Evolutionary conservation across 2,113 vertebrate species (phyloP).

Genomic region (Miniopterus natalensis): DNA sequence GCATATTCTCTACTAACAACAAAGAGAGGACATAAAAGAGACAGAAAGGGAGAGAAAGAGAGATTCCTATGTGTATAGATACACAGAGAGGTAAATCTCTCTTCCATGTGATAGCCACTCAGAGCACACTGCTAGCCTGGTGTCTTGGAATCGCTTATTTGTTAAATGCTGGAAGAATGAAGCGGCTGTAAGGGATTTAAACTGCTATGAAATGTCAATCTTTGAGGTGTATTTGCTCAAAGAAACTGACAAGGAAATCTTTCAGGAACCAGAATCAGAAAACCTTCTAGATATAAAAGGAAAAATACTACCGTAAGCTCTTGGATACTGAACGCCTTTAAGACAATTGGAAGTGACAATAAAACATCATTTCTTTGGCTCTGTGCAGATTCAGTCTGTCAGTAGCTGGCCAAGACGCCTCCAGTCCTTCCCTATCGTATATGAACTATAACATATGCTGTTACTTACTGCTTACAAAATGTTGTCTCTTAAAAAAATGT

Average conservation of each 20-base stretch:
- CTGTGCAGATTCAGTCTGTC: neutral
- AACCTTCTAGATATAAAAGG: conserved; percentile 29
- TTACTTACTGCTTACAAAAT: neutral
- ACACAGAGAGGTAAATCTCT: neutral
- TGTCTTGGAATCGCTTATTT: conserved; percentile 29
- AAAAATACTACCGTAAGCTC: conserved; percentile 26
- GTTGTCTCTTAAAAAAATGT: neutral
- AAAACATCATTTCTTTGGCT: conserved; percentile 41
- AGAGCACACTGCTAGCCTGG: neutral
- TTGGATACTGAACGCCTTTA: conserved; percentile 27
- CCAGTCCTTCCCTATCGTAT: neutral
- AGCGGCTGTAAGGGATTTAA: conserved; percentile 49
- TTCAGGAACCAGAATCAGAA: conserved; percentile 38
- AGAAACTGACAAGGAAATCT: conserved; percentile 28
- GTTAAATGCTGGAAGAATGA: conserved; percentile 54
- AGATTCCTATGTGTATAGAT: neutral
- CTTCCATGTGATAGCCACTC: neutral
- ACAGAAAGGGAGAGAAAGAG: neutral
- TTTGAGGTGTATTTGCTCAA: conserved; percentile 12
- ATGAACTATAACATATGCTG: neutral
- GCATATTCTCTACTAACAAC: neutral
- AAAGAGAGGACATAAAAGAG: neutral
- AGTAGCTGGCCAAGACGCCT: neutral
- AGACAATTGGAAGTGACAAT: conserved; percentile 48
- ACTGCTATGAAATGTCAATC: neutral